Conservation (phyloP, 1,140 invertebrate genomes). For the Copidosoma floridanum region DNA sequence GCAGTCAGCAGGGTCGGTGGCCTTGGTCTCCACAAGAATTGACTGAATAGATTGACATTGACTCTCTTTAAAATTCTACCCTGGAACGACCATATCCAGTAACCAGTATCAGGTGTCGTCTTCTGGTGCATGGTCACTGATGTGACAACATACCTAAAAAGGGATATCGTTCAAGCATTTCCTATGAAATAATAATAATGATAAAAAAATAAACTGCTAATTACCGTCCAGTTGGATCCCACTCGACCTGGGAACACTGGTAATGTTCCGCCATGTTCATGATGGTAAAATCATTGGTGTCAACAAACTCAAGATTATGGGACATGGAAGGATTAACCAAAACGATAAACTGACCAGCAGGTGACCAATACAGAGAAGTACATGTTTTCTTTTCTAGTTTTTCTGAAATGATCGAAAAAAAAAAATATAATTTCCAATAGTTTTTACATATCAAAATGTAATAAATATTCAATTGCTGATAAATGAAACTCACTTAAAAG, state of each 20-base stretch:
- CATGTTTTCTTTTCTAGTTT: slow-evolving; percentile 89
- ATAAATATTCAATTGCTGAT: slow-evolving; percentile 51
- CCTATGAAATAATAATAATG: no score
- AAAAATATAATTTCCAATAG: slow-evolving; percentile 11
- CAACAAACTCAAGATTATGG: slow-evolving; percentile 91
- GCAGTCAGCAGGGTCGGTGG: slow-evolving; percentile 81
- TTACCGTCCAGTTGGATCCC: slow-evolving; percentile 95
- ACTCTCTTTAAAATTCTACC: slow-evolving; percentile 80
- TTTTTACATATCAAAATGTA: not conserved
- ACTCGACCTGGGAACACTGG: slow-evolving; percentile 93
- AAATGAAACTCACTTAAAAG: slow-evolving; percentile 69
- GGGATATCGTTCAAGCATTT: not conserved
- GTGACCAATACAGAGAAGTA: slow-evolving; percentile 96
- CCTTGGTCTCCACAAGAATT: slow-evolving; percentile 94
- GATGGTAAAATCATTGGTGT: slow-evolving; percentile 91
- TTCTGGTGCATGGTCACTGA: slow-evolving; percentile 95
- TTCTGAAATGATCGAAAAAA: slow-evolving; percentile 54
- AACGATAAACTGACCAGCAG: slow-evolving; percentile 92
- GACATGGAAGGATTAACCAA: slow-evolving; percentile 84
- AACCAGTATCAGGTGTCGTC: slow-evolving; percentile 93
- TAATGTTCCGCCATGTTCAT: slow-evolving; percentile 94
- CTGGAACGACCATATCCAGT: slow-evolving; percentile 98
- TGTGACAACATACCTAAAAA: slow-evolving; percentile 80
- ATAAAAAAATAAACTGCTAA: slow-evolving; percentile 1
- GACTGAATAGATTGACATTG: slow-evolving; percentile 88